phyloP scores from a whole-genome alignment of 2,113 vertebrate species.

The Nothoprocta pentlandii region DNA sequence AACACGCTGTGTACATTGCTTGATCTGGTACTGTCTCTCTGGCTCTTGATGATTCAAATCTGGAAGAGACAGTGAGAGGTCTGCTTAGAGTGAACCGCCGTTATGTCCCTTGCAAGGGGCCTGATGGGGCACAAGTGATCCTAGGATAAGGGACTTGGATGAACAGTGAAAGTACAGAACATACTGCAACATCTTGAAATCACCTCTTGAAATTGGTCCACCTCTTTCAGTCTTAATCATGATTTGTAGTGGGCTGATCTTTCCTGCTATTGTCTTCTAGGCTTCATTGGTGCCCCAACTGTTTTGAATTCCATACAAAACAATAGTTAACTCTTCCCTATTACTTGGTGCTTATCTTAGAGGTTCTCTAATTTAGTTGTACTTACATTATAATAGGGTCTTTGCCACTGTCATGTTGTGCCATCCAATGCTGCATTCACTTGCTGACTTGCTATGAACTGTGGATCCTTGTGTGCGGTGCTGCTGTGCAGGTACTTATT shows the following conservation, averaged over 20 bases:
- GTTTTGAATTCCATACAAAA: neutral
- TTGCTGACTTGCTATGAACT: neutral
- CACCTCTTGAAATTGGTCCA: neutral
- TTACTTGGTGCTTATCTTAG: too few relatives aligned
- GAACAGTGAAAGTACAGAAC: neutral
- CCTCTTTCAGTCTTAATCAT: neutral
- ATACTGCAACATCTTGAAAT: fast-evolving
- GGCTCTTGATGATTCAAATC: neutral
- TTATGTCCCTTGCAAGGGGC: neutral
- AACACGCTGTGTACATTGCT: fast-evolving
- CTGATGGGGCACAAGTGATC: fast-evolving
- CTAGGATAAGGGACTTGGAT: neutral
- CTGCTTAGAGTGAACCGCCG: too few relatives aligned
- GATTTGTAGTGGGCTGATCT: neutral
- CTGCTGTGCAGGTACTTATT: neutral
- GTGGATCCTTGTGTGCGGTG: fast-evolving
- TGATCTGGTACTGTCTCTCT: fast-evolving
- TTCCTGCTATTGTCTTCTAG: neutral
- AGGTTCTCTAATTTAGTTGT: neutral
- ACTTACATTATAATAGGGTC: too few relatives aligned
- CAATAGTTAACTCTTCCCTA: too few relatives aligned
- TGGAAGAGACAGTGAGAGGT: neutral
- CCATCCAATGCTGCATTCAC: neutral
- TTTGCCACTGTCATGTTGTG: fast-evolving
- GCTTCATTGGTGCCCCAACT: neutral